Evolutionary conservation across 2,113 vertebrate species (phyloP).

Genomic region (Apteryx mantelli): DNA sequence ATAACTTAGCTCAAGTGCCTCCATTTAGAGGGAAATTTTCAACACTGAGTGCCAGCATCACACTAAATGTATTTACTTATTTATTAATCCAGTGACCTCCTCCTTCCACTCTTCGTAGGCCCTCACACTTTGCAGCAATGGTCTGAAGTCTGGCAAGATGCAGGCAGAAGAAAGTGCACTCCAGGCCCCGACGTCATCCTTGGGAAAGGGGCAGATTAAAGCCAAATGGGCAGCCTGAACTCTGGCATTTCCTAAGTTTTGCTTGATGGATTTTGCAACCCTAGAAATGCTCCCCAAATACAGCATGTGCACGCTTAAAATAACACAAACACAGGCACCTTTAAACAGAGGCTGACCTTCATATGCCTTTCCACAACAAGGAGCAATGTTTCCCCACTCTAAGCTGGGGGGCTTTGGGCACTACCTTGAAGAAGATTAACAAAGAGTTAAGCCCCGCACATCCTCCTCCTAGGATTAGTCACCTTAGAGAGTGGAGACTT

Average conservation of each 20-base stretch:
- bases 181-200: not conserved
- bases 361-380: not conserved
- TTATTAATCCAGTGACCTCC: not conserved
- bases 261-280: not conserved
- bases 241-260: not conserved
- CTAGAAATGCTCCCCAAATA: not conserved
- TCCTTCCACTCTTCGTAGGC: not conserved
- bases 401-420: not conserved
- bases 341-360: not conserved
- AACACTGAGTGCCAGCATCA: not conserved
- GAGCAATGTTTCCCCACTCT: not conserved
- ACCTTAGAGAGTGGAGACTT: not conserved
- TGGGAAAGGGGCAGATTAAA: not conserved
- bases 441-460: not conserved
- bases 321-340: not conserved
- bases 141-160: not conserved
- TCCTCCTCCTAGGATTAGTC: accelerated
- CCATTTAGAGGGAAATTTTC: not conserved
- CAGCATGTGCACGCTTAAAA: not conserved
- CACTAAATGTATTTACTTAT: not conserved
- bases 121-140: not conserved
- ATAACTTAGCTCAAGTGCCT: not conserved
- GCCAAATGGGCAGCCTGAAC: not conserved
- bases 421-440: not conserved
- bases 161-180: accelerated